Evolutionary conservation across 2,113 vertebrate genomes (phyloP).

Genomic region (Mastomys natalensis): DNA sequence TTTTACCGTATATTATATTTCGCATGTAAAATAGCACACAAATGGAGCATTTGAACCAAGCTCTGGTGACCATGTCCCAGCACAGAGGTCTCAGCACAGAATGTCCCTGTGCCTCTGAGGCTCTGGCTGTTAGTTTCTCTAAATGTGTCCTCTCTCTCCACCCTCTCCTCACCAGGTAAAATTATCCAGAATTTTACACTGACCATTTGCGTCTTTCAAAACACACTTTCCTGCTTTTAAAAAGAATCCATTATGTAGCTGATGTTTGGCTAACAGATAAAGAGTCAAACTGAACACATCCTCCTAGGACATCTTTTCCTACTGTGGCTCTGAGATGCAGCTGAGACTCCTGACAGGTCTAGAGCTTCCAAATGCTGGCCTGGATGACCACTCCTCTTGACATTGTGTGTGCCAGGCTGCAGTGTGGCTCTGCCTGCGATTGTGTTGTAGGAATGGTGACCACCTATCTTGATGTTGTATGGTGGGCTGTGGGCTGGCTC

Average conservation of each 20-base stretch:
- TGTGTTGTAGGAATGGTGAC: neutral
- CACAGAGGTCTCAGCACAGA: accelerated
- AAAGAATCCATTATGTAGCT: neutral
- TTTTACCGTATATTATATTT: neutral
- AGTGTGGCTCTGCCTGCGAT: neutral
- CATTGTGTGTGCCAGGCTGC: neutral
- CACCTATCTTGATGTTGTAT: neutral
- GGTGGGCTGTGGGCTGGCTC: neutral
- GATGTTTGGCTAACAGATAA: neutral
- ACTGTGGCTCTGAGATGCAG: neutral
- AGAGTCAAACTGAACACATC: accelerated
- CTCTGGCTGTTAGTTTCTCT: too few relatives aligned
- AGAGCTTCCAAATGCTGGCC: accelerated
- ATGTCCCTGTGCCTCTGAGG: accelerated
- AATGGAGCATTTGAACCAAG: neutral
- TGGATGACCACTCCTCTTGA: neutral
- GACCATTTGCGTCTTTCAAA: neutral
- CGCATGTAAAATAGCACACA: neutral
- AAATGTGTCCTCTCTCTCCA: neutral
- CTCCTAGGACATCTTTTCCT: neutral
- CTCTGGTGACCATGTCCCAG: accelerated
- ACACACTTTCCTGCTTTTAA: neutral
- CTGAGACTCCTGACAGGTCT: accelerated
- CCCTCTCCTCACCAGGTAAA: neutral
- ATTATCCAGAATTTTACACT: neutral